Evolutionary conservation across 2,113 vertebrate species (phyloP), one percentile per base, ranked within the genome.

Genomic region (Pithys albifrons): DNA sequence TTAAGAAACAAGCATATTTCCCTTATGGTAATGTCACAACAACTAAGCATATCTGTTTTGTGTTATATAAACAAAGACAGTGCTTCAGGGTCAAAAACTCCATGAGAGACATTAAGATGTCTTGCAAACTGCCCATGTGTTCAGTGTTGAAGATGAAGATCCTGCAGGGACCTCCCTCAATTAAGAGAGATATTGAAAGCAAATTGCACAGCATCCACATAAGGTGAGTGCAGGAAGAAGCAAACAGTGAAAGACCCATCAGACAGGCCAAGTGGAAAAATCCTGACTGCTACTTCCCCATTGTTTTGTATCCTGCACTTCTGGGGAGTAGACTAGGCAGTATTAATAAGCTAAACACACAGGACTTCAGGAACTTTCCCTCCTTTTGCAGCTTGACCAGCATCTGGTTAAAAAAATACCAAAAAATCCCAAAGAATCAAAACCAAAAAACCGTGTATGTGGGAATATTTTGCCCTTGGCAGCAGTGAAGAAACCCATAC

Each of bases 401-500:
- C 82, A 93, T 93, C 79, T 96, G 92, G 45, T 72, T 71, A 5
- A 51, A 51, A 25, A 51, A 51, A 51, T 20, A 22, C 12, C 25
- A 27, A 27, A 52, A 54, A 54, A 16, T 8, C 52, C 54, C 54
- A 55, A 33, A 43, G 41, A 43, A 43, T 43, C 41, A 43, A 33
- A n/a, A 15, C 51, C 33, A 73, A 94, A 94, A 75, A 22, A 14
- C 5, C 2, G 83, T 88, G 72, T 79, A 91, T 80, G 25, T 87
- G 85, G 86, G 88, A 96, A 78, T 93, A 89, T 92, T 93, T 96
- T 94, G 49, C 77, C 93, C 86, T 94, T 95, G 70, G 86, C 92
- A 94, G 74, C 83, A 75, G 76, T 66, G 91, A 93, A 72, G 92
- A 95, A 93, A 87, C 41, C 41, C 88, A 39, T 70, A 92, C 89